phyloP scores from a whole-genome alignment of 2,888 invertebrate genomes.

The Electrophaes corylata region DNA sequence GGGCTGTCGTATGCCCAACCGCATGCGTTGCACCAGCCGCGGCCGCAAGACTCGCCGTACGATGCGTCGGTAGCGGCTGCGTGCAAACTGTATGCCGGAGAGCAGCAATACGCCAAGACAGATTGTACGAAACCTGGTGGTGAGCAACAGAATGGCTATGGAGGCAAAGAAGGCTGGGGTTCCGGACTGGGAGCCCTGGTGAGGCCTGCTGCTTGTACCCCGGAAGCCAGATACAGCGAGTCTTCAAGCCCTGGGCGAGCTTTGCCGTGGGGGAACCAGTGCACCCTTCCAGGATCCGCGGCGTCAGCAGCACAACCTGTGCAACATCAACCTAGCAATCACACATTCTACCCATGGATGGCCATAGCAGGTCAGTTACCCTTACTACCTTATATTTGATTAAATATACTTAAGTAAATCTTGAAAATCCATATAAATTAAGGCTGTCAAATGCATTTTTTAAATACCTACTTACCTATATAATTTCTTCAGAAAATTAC shows the following conservation, averaged over 20 bases:
- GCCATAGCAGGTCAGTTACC: constrained; percentile 96
- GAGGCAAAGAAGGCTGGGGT: constrained; percentile 89
- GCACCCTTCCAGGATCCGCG: constrained; percentile 92
- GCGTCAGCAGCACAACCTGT: constrained; percentile 92
- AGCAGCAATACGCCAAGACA: constrained; percentile 88
- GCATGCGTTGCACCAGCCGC: constrained; percentile 89
- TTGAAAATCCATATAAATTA: too few species aligned
- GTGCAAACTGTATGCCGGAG: constrained; percentile 91
- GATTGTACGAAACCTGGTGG: constrained; percentile 90
- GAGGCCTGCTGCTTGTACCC: constrained; percentile 94
- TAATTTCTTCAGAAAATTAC: not conserved
- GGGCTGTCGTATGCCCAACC: constrained; percentile 94
- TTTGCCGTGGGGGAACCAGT: constrained; percentile 94
- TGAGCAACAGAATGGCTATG: constrained; percentile 87
- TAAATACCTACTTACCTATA: too few species aligned
- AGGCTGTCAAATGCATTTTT: constrained; percentile 23
- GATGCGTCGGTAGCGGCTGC: constrained; percentile 95
- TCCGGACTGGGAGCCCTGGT: constrained; percentile 88
- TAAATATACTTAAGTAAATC: too few species aligned
- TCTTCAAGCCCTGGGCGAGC: constrained; percentile 92
- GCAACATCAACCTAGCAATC: constrained; percentile 94
- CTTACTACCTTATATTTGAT: not conserved
- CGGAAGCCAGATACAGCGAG: constrained; percentile 94
- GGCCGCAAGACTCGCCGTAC: constrained; percentile 96
- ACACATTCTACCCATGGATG: constrained; percentile 99